phyloP scores from a whole-genome alignment of 2,888 invertebrate genomes.

The Cactoblastis cactorum region DNA sequence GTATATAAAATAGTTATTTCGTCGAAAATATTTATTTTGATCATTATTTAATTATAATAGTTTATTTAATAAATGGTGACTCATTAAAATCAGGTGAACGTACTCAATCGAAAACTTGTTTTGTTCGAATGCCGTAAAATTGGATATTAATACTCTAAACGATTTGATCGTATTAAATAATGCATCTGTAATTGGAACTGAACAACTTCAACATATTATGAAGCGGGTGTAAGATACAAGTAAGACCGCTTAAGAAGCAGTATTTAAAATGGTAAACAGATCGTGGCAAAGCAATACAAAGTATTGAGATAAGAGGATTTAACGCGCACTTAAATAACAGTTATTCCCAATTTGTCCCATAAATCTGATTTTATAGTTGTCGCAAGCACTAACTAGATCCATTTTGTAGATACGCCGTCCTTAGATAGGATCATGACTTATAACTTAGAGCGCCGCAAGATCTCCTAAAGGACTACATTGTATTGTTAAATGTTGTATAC shows the following conservation, averaged over 20 bases:
- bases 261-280: not conserved
- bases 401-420: constrained; percentile 40
- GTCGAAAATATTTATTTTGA: not conserved
- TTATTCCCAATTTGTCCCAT: constrained; percentile 31
- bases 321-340: constrained; percentile 7
- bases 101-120: constrained; percentile 5
- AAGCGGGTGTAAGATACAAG: not conserved
- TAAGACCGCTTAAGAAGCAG: not conserved
- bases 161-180: not conserved
- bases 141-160: not conserved
- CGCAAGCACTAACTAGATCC: constrained; percentile 45
- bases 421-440: constrained; percentile 31
- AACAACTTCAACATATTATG: not conserved
- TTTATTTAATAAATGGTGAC: constrained; percentile 7
- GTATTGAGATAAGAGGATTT: constrained; percentile 7
- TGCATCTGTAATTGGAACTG: not conserved
- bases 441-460: not conserved
- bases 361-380: constrained; percentile 49
- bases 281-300: constrained; percentile 1
- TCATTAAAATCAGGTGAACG: constrained; percentile 6
- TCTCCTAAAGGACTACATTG: constrained; percentile 6
- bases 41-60: not conserved
- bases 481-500: not conserved
- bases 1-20: not conserved
- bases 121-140: not conserved